Evolutionary conservation across 1,140 invertebrate genomes (phyloP), one percentile per base, ranked within the genome.

Genomic region (Ips nitidus): DNA sequence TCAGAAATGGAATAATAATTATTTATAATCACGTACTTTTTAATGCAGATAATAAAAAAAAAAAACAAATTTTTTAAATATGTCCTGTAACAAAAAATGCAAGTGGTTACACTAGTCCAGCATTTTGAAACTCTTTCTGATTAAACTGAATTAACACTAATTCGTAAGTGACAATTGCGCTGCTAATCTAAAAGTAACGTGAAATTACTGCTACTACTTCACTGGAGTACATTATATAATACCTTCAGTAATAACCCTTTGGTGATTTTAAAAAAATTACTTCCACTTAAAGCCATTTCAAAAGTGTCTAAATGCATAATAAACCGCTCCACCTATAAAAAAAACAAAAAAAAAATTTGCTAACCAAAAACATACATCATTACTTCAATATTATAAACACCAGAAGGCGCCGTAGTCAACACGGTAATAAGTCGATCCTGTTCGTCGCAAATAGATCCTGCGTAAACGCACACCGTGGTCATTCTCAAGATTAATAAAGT

Each of bases 141-240:
- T 70, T 88, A 70, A 89, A 88, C 70, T 89, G 87, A 40, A 89
- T 82, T 43, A 89, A 77, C 52, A 90, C 87, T 1, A 90, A 79
- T 76, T 90, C 89, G 71, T 90, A 90, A 2, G 89, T 89, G 0
- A 89, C 86, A 57, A 90, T 88, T 2, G 88, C 89, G 52, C 88
- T 87, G 50, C 87, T 87, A 36, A 90, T 85, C 88, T 90, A 75
- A 36, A 56, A 56, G 8, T 37, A 45, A 45, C 4, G 8, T 45
- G 4, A 45, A 45, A 45, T 4, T 45, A 4, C 43, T 5, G 43
- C 43, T 45, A 45, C 45, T 50, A 1, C 3, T 8, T 50, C 45
- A 1, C 39, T 56, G 38, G 4, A 38, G 1, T 5, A 55, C 7
- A 45, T 52, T 52, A n/a, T 52, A n/a, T 2, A 22, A 7, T 82